Base-by-base conservation (phyloP, 2,113 vertebrate genomes). In the Echinops telfairi region DNA sequence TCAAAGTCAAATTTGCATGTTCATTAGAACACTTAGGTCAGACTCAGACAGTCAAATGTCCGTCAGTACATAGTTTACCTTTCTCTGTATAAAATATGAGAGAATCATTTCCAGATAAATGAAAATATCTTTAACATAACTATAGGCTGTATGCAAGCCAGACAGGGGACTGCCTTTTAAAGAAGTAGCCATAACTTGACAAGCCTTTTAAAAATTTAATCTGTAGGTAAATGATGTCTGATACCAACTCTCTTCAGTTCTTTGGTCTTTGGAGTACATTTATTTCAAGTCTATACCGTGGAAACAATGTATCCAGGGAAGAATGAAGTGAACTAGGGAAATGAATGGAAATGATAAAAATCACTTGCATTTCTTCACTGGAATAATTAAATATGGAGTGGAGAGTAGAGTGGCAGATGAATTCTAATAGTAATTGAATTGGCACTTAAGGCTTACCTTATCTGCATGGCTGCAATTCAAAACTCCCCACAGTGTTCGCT, bases 351-450 rank as follows among this genome's bases (percentile, higher is more conserved):
- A 73, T 91, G 66, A 92, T 95, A 97, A 97, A 96, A 96, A 93
- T 94, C 79, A 94, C 87, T 96, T 76, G 82, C 83, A 89, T 57
- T 97, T 97, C 86, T 96, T 96, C 79, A 82, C 86, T 95, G 84
- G 90, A 97, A 97, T 97, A 96, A 97, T 96, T 98, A 97, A 97
- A 97, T 95, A 97, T 89, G 88, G 97, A 95, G 83, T 97, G 71
- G 92, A 96, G n/a, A 93, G 60, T 84, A 96, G 85, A 97, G 89
- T 64, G 93, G 90, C 81, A 93, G 90, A 91, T 97, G 70, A 90
- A 92, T 94, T 97, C 76, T 93, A 97, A 95, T 95, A 96, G 95
- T 95, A 97, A 97, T 95, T 96, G 92, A 94, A 95, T 53, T 91
- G 88, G 62, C 90, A 96, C 96, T 97, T 96, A 95, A 53, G 64